phyloP scores from a whole-genome alignment of 2,888 invertebrate species.

The Tipula vernalis region DNA sequence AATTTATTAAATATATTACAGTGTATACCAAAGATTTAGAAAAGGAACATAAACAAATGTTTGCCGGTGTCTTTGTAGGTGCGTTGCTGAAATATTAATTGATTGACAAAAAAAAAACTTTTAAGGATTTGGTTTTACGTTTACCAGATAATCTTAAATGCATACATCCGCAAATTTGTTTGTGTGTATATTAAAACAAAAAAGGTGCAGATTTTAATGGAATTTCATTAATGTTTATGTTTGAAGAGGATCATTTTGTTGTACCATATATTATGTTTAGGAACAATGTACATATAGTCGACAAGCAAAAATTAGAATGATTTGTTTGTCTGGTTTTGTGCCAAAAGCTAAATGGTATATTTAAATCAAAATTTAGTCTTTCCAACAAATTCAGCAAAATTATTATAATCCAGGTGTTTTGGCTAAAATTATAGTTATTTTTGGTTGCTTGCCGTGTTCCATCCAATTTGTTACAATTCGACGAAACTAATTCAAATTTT shows the following conservation, averaged over 20 bases:
- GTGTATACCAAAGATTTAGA: not conserved
- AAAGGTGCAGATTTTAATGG: not conserved
- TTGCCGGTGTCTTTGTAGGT: not conserved
- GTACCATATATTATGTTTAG: not conserved
- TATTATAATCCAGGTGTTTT: no score
- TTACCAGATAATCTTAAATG: not conserved
- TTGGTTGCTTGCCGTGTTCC: no score
- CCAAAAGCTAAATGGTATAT: not conserved
- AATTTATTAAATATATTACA: not conserved
- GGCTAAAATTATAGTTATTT: no score
- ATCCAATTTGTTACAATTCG: no score
- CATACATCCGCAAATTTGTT: not conserved
- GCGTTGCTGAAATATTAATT: not conserved
- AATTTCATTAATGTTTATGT: not conserved
- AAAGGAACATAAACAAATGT: not conserved
- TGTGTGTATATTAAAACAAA: not conserved
- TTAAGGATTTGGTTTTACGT: not conserved
- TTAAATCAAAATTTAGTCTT: no score
- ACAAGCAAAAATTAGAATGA: not conserved
- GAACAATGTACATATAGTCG: not conserved
- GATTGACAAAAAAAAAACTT: not conserved
- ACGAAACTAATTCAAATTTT: no score
- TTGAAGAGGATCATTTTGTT: not conserved
- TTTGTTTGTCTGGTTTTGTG: not conserved
- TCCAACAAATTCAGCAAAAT: no score